Conservation (phyloP, 1,140 invertebrate genomes). For the Octopus bimaculoides region DNA sequence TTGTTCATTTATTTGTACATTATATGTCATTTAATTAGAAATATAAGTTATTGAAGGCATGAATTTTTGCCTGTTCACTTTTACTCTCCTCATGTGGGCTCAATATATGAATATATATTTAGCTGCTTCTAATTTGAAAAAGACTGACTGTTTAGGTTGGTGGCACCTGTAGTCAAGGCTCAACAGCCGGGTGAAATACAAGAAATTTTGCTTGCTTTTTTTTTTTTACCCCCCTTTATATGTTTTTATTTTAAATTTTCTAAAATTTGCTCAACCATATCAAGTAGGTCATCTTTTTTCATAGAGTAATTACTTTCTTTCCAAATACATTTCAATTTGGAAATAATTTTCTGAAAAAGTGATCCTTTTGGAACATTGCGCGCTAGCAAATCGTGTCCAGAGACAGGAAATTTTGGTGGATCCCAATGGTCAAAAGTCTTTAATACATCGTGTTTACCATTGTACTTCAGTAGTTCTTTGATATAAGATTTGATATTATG, state of each 20-base stretch:
- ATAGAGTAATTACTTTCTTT: constrained; percentile 73
- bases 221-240: too few relatives aligned
- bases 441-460: constrained; percentile 66
- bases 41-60: too few relatives aligned
- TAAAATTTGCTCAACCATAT: constrained; percentile 61
- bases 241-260: background rate
- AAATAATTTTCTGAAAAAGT: constrained; percentile 57
- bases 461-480: constrained; percentile 82
- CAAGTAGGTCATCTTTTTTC: constrained; percentile 67
- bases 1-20: too few relatives aligned
- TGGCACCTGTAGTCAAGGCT: too few relatives aligned
- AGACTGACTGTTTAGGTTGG: too few relatives aligned
- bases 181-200: too few relatives aligned
- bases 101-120: too few relatives aligned
- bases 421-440: constrained; percentile 73
- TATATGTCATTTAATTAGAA: too few relatives aligned
- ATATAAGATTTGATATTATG: constrained; percentile 64
- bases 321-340: constrained; percentile 74
- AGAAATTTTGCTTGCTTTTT: too few relatives aligned
- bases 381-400: constrained; percentile 69
- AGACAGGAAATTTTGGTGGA: constrained; percentile 76
- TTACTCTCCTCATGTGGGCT: too few relatives aligned
- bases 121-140: too few relatives aligned
- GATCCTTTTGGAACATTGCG: constrained; percentile 62
- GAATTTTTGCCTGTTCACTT: too few relatives aligned